A percentile compares a stretch with the other conserved stretches of the same genome.
Conservation (phyloP, 1,140 invertebrate genomes). For the Zaprionus africanus region DNA sequence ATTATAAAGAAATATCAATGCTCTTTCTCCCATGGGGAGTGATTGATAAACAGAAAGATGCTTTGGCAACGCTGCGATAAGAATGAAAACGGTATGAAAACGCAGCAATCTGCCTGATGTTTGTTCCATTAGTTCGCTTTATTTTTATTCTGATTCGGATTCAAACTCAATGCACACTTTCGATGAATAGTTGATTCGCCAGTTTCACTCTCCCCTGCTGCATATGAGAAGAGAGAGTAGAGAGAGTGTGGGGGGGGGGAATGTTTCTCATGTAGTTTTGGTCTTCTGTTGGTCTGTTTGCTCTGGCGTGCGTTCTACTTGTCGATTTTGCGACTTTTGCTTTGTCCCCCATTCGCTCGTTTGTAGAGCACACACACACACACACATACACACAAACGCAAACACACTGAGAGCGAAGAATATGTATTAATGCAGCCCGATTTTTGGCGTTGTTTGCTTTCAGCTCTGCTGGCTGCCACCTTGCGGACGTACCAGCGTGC, state of each 20-base stretch:
- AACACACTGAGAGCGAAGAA: background rate
- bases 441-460: slow-evolving; percentile 51
- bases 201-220: background rate
- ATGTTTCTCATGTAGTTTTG: slow-evolving; percentile 5
- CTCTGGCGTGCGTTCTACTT: slow-evolving; percentile 40
- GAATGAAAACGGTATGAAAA: background rate
- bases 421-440: slow-evolving; percentile 44
- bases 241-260: background rate
- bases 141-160: slow-evolving; percentile 4
- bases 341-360: slow-evolving; percentile 36
- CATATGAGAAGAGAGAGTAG: background rate
- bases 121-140: slow-evolving; percentile 7
- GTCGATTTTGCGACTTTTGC: slow-evolving; percentile 42
- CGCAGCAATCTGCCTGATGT: background rate
- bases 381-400: background rate
- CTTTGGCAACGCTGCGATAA: background rate
- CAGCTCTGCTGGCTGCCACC: slow-evolving; percentile 94
- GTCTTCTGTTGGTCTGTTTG: slow-evolving; percentile 28
- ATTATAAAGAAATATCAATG: no score
- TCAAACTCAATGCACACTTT: slow-evolving; percentile 1
- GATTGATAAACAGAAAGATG: background rate
- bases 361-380: slow-evolving; percentile 2
- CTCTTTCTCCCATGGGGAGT: no score
- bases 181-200: slow-evolving; percentile 10
- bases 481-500: slow-evolving; percentile 94